Percentiles rank a stretch among this genome's conserved stretches.
phyloP scores from a whole-genome alignment of 2,888 invertebrate genomes.

The Drosophila barbarae region DNA sequence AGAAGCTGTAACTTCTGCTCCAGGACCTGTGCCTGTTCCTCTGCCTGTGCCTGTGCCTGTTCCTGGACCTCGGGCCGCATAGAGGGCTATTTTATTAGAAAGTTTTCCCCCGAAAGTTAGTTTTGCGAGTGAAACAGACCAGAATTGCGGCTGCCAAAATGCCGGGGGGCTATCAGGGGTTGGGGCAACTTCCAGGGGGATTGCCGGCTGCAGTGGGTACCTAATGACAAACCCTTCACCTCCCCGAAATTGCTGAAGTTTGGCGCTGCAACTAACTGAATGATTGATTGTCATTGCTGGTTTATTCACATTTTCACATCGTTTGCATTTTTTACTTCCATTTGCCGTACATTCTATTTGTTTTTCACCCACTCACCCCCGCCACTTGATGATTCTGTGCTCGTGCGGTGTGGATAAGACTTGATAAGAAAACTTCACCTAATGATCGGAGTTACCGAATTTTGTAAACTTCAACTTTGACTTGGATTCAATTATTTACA shows the following conservation, averaged over 20 bases:
- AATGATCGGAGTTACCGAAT: conserved; percentile 39
- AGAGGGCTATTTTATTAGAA: conserved; percentile 68
- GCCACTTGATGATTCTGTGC: conserved; percentile 36
- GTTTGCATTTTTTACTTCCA: conserved; percentile 36
- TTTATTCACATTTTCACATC: conserved; percentile 47
- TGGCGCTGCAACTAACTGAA: conserved; percentile 60
- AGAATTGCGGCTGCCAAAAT: conserved; percentile 59
- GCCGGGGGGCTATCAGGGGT: conserved; percentile 53
- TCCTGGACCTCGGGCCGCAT: conserved; percentile 30
- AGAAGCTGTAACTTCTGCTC: conserved; percentile 26
- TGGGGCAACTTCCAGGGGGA: neutral
- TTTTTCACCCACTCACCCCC: neutral
- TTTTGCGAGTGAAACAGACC: conserved; percentile 61
- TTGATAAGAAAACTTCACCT: conserved; percentile 43
- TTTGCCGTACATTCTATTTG: conserved; percentile 20
- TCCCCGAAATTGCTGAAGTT: conserved; percentile 61
- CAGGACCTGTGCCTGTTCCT: conserved; percentile 9
- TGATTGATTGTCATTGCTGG: conserved; percentile 68
- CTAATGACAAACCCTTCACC: conserved; percentile 16
- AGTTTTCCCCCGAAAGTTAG: conserved; percentile 63
- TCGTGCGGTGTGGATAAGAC: conserved; percentile 29
- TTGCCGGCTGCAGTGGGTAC: conserved; percentile 3
- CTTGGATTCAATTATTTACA: conserved; percentile 29
- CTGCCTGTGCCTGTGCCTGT: conserved; percentile 9
- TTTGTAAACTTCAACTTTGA: conserved; percentile 25